phyloP scores from a whole-genome alignment of 2,113 vertebrate genomes.

The Upupa epops region DNA sequence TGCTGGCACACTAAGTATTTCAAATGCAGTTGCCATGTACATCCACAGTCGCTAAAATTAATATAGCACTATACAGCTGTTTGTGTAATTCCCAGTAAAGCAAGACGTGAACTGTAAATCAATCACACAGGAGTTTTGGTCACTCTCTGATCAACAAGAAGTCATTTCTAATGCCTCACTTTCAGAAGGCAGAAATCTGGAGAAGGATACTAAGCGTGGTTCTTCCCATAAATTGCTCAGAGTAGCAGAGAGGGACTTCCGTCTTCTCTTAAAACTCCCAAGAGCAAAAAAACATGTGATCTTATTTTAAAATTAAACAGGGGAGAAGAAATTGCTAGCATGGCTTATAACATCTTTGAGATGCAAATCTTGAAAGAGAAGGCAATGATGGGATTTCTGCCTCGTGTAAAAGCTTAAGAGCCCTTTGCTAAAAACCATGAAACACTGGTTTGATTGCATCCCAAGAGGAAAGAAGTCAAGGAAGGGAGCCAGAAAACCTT shows the following conservation, averaged over 20 bases:
- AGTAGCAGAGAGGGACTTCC: background rate
- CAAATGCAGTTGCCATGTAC: background rate
- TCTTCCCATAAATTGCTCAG: background rate
- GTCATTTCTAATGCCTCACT: background rate
- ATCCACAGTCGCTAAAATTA: background rate
- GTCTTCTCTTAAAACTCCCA: background rate
- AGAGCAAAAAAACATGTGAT: background rate
- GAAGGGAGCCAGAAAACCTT: too few relatives aligned
- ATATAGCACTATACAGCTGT: background rate
- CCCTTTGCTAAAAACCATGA: background rate
- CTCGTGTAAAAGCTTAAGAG: background rate
- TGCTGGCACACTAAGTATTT: background rate
- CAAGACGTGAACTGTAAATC: background rate
- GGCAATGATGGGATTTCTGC: background rate
- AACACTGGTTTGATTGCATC: background rate
- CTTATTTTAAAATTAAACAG: background rate
- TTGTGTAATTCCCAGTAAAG: background rate
- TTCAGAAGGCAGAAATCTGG: background rate
- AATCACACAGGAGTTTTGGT: background rate
- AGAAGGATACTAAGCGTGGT: background rate
- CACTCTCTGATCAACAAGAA: background rate
- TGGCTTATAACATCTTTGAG: background rate
- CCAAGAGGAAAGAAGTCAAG: too few relatives aligned
- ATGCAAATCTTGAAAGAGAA: background rate
- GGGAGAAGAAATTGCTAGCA: background rate